Conservation (phyloP, 2,888 invertebrate genomes). For the Frankliniella intonsa region DNA sequence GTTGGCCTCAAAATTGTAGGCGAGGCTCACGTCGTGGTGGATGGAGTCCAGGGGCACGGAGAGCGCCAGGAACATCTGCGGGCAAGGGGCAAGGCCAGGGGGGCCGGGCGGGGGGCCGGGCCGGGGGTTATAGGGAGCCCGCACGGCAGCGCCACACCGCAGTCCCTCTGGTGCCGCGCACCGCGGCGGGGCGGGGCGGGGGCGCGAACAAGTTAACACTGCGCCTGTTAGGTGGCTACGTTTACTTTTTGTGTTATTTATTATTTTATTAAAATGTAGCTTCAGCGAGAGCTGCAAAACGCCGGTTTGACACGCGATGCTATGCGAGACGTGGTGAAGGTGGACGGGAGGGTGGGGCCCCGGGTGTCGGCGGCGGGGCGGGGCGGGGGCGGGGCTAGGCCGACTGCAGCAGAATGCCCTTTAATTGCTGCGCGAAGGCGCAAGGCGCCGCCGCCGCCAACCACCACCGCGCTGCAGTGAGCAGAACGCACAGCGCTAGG, state of each 20-base stretch:
- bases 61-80: constrained; percentile 49
- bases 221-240: too few species aligned
- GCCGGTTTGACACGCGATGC: background rate
- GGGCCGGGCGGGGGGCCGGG: background rate
- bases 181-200: too few species aligned
- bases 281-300: background rate
- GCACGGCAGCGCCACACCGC: too few species aligned
- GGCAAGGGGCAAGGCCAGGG: constrained; percentile 16
- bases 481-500: background rate
- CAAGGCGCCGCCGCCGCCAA: too few species aligned
- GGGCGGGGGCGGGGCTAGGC: background rate
- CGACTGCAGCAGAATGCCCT: background rate
- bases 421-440: background rate
- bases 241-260: background rate
- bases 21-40: constrained; percentile 45
- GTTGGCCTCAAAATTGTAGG: constrained; percentile 53
- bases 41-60: constrained; percentile 49
- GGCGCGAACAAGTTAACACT: too few species aligned
- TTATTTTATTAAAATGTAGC: constrained; percentile 18
- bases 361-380: background rate
- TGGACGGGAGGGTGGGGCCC: background rate
- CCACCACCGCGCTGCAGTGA: background rate
- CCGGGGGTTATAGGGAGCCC: too few species aligned
- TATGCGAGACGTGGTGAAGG: background rate
- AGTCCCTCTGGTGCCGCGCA: too few species aligned